Base-by-base conservation (phyloP, 2,113 vertebrate genomes). In the Pionites leucogaster region DNA sequence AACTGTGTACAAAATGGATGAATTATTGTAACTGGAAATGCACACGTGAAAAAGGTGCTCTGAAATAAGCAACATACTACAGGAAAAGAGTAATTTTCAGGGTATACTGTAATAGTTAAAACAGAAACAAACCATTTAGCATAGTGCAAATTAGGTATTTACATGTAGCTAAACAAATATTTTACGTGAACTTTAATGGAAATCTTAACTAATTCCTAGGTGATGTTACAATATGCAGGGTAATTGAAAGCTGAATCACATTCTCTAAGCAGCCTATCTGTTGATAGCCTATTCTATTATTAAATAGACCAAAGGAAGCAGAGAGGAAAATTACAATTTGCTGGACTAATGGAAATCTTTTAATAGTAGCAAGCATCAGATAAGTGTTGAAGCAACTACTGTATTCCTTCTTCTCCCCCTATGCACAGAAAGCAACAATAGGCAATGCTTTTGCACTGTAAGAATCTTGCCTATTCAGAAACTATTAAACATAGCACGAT, bases 1-100 rank as follows among this genome's bases (percentile, higher is more conserved):
- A 97, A 97, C 53, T 88, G 80, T 94, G 96, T 86, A 97, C 93
- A 94, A 96, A 97, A 97, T 92, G 69, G 95, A 97, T 93, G 72
- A 97, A 96, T 97, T 97, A 96, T 50, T 86, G 59, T 47, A 95
- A 92, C 62, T 97, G 74, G 72, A 92, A 97, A 95, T 14, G 41
- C 62, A 82, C 57, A 33, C 9, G 69, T 53, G 67, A 88, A 91
- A 95, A 80, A 91, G 35, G 81, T n/a, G 17, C 84, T 94, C 88
- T 76, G 82, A 97, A 94, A 80, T 42, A 81, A 94, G 75, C 14
- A 60, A 92, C 25, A 49, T 19, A 46, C 41, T 49, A 86, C 80
- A 88, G 78, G 86, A 82, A 95, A 84, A 92, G 49, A 88, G 20
- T 82, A 33, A 79, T 67, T 88, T 93, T 75, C 88, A 85, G 55